Evolutionary conservation across 2,888 invertebrate species (phyloP), one percentile per base, ranked within the genome.

Genomic region (Argyresthia albistria): DNA sequence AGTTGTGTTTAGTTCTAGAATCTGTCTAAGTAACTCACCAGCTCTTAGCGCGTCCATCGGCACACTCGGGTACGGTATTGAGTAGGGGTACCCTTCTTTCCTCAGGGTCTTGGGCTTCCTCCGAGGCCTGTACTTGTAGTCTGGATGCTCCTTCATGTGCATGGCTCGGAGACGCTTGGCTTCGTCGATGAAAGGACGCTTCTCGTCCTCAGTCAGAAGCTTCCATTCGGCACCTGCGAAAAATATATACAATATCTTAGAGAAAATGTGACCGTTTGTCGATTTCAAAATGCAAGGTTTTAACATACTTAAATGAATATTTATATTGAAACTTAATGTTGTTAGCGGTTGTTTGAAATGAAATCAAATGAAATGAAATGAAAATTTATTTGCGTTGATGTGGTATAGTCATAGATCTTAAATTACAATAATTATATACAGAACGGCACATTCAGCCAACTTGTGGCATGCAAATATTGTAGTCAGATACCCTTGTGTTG

Each of bases 151-250:
- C 81, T 95, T 96, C 96, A 96, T 98, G 89, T 98, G 96, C 91
- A 95, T 93, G 15, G 95, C 95, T 47, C 98, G 90, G 63, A 98
- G 90, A 57, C 98, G 91, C 77, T 98, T 98, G 11, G 98, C 98
- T 76, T 98, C 98, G 76, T 98, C 98, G 61, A 98, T 98, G 87
- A 98, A 98, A 35, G 98, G 98, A 69, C 98, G 90, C 83, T 98
- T 98, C 71, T 97, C 97, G 61, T 95, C 93, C 84, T 98, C 98
- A 1, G 95, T 93, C 46, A 98, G 89, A 52, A 95, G 89, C 78
- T 98, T 98, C 98, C 98, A 98, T 89, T 98, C 97, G 11, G 97
- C 97, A 61, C 98, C 93, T 95, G 81, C 1, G 43, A 15, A 48
- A 43, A 46, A 25, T 25, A 25, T 6, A 25, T 25, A 25, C 2